Evolutionary conservation across 2,113 vertebrate species (phyloP), one percentile per base, ranked within the genome.

Genomic region (Tupaia chinensis): DNA sequence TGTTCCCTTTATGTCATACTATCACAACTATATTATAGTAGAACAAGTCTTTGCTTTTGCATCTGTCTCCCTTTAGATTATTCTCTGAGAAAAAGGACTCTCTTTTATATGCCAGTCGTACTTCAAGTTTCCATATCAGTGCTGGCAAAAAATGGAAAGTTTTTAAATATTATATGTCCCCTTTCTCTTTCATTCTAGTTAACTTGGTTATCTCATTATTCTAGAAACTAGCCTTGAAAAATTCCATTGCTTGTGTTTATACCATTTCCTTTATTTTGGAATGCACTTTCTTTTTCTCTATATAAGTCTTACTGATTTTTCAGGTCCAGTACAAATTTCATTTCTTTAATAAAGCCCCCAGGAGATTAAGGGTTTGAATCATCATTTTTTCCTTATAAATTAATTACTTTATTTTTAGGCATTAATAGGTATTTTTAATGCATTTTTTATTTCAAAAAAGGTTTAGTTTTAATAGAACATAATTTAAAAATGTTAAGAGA

Each of bases 41-140:
- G 29, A 65, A 70, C 22, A 58, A 7, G 56, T 82, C 27, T 77
- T 56, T 22, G 54, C n/a, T 82, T 85, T 9, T 32, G 17, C 29
- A 29, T 53, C 19, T 77, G 5, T 58, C 17, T 79, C 25, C 80
- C 9, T 54, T 80, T 69, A 29, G 56, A 78, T 70, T 79, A 27
- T 56, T 72, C 53, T 81, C 22, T 11, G 61, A 77, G 19, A 32
- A n/a, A 14, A 84, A 61, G 72, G 14, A 16, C 9, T 54, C 29
- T 90, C 8, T 93, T 56, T 44, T 66, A 60, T 25, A 79, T 85
- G 29, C 66, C 61, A 44, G 7, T 29, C 87, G 15, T 61, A 60
- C 91, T 80, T 92, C 58, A 76, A 78, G 23, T 89, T 89, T 93
- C 70, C 32, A 95, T 34, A 15, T 86, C 25, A 87, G 22, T 60